Percentiles rank a stretch among this genome's conserved stretches.
Evolutionary conservation across 2,797 vertebrate species (phyloP).

Genomic region (Uromys caudimaculatus): DNA sequence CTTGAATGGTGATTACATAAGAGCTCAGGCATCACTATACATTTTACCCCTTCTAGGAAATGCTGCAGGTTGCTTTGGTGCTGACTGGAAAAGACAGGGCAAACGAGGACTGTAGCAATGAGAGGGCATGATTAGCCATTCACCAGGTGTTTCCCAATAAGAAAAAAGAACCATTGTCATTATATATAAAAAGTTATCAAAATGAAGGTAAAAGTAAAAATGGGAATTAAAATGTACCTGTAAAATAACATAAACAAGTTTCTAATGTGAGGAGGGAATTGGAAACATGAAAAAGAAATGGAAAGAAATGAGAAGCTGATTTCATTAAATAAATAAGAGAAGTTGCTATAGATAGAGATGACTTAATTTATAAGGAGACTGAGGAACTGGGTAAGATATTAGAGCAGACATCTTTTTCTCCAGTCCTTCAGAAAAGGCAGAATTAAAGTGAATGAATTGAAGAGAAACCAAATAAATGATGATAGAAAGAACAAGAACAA

Average conservation of each 20-base stretch:
- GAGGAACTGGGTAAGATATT: background rate
- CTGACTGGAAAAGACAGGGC: background rate
- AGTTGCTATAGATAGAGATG: background rate
- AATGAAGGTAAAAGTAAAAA: background rate
- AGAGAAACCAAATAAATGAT: background rate
- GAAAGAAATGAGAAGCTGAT: background rate
- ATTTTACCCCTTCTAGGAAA: background rate
- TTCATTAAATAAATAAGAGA: background rate
- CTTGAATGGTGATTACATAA: background rate
- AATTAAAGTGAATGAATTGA: background rate
- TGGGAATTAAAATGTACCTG: background rate
- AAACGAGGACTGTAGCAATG: constrained; percentile 30
- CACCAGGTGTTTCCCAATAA: constrained; percentile 57
- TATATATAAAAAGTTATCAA: background rate
- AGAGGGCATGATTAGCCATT: constrained; percentile 19
- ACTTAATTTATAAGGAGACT: background rate
- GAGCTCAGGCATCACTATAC: background rate
- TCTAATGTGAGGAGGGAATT: fast-evolving
- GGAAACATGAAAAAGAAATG: background rate
- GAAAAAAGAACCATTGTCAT: constrained; percentile 62
- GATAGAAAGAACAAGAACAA: background rate
- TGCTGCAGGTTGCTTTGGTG: constrained; percentile 3
- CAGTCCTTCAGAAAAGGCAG: fast-evolving
- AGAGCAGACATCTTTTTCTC: background rate
- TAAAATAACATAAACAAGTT: background rate